phyloP scores from a whole-genome alignment of 2,113 vertebrate species.

The Lynx canadensis region DNA sequence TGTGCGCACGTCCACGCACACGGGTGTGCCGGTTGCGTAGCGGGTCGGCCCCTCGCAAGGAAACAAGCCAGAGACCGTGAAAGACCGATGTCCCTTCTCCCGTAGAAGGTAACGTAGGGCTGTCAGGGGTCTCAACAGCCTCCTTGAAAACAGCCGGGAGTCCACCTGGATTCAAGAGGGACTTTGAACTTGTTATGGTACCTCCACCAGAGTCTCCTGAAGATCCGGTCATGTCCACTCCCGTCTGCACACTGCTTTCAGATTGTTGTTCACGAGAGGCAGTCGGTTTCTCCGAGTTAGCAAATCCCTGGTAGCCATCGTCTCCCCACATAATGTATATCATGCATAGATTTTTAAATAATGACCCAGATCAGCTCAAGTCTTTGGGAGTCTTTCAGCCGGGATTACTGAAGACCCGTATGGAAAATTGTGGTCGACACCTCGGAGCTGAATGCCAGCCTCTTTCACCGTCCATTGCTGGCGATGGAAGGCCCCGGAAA shows the following conservation, averaged over 20 bases:
- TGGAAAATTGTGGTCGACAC: conserved; percentile 16
- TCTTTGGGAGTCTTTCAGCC: conserved; percentile 48
- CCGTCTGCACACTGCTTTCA: conserved; percentile 14
- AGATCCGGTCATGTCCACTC: conserved; percentile 64
- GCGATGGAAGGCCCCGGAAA: conserved; percentile 52
- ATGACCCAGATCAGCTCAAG: conserved; percentile 65
- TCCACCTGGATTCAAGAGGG: neutral
- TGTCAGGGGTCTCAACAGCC: neutral
- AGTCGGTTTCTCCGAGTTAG: conserved; percentile 66
- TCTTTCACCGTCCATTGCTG: conserved; percentile 42
- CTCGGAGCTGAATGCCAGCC: neutral
- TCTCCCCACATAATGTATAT: conserved; percentile 67
- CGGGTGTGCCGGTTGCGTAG: neutral
- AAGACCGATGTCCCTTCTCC: neutral
- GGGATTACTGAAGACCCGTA: conserved; percentile 37
- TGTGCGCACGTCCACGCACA: accelerated
- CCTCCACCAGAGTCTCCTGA: conserved; percentile 74
- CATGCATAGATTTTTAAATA: conserved; percentile 59
- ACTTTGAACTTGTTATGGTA: conserved; percentile 75
- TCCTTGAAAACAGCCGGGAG: conserved; percentile 43
- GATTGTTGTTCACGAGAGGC: conserved; percentile 53
- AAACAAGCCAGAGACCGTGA: neutral
- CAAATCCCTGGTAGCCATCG: conserved; percentile 66
- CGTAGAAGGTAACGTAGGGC: neutral
- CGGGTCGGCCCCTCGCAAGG: neutral